Base-by-base conservation (phyloP, 2,888 invertebrate genomes). In the Xestoiulus laeticollis region DNA sequence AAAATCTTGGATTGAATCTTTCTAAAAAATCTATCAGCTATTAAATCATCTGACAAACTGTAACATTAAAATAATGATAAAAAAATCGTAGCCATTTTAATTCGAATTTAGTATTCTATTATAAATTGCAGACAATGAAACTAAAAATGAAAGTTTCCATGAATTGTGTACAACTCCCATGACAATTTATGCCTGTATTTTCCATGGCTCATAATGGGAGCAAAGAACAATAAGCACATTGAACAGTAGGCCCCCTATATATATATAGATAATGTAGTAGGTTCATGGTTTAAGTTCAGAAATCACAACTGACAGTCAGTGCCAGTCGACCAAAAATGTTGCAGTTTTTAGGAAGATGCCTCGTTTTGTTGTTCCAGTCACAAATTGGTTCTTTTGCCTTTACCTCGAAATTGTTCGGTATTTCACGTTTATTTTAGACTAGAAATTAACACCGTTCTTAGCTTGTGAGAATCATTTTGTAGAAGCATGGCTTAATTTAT, bases 401-500 rank as follows among this genome's bases (percentile, higher is more conserved):
- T n/a, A 22, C 14, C 68, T 68, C 68, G 26, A 22, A 68, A 22
- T n/a, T 68, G 59, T 59, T 68, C 22, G 68, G 53, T 14, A 10
- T 68, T 22, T n/a, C 59, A 59, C 59, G 19, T 22, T 53, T 16
- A 68, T 68, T 68, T 68, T 26, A n/a, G 68, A 26, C 22, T 0
- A 22, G 68, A 22, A 22, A 68, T 68, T 26, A 68, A 68, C 68
- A 8, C 26, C 22, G 26, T 10, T 68, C 26, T 68, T 26, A 5
- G 26, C 19, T 68, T 68, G 68, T 12, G 12, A 68, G 68, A 68
- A 68, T n/a, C 26, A 68, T 26, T 68, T 26, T 68, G 68, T 68
- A 68, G 68, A n/a, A 68, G 68, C 68, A 68, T 68, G 68, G 68
- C 68, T 68, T 26, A 68, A 68, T 68, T 68, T 68, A 68, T 68